A percentile compares a stretch with the other conserved stretches of the same genome.
These are phyloP conservation scores for Lydus trimaculatus DNA, from an alignment of 2,888 invertebrate species.

Conservation along the genomic window DNA sequence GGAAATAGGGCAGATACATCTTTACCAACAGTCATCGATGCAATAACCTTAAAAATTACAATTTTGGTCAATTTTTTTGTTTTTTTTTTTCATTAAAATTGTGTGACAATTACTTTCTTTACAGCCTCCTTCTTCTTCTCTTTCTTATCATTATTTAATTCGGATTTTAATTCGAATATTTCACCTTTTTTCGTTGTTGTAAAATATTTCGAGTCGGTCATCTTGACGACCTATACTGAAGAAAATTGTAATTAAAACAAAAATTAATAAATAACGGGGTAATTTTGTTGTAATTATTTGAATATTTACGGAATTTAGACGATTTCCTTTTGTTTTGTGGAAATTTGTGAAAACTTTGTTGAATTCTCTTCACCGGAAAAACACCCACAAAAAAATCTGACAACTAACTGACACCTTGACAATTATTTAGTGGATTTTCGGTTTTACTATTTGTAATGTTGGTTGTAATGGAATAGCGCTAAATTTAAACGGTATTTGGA, in stretches of 20 bases:
- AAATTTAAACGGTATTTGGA: no score
- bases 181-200: constrained; percentile 99
- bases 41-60: constrained; percentile 80
- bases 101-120: constrained; percentile 79
- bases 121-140: constrained; percentile 99
- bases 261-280: background rate
- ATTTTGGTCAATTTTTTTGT: background rate
- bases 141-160: constrained; percentile 98
- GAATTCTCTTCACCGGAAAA: background rate
- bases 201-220: constrained; percentile 99
- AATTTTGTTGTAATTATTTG: no score
- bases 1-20: constrained; percentile 99
- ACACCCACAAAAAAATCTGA: background rate
- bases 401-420: background rate
- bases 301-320: background rate
- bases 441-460: no score
- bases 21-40: constrained; percentile 99
- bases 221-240: constrained; percentile 66
- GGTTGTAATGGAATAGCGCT: no score
- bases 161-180: constrained; percentile 98
- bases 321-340: background rate
- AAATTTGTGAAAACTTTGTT: background rate
- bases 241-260: background rate
- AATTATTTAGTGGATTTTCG: background rate
- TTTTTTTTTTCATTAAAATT: background rate